Evolutionary conservation across 2,113 vertebrate species (phyloP), one percentile per base, ranked within the genome.

Genomic region (Zosterops borbonicus): DNA sequence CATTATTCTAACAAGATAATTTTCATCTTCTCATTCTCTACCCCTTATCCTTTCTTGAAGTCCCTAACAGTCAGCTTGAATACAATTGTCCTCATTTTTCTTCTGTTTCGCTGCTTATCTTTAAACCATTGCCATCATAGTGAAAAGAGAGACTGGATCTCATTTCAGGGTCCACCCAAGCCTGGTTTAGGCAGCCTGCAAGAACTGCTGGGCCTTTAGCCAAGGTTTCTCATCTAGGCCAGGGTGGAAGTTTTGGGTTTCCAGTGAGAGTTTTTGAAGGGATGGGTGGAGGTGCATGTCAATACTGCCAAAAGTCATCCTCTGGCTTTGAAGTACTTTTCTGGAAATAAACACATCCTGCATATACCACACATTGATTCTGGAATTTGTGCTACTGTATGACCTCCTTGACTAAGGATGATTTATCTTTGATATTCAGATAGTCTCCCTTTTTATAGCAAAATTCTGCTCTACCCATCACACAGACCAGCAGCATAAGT

Each of bases 91-190:
- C 47, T 31, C 0, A 23, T 78, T 87, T 84, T 35, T 31, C 27
- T 82, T 69, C 31, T 77, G 15, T 82, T 92, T 62, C 3, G 3
- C 46, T 69, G 53, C 58, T 82, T 87, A 68, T 93, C 75, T 87
- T 95, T 85, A 92, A 95, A 70, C 24, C 13, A 28, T 47, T 91
- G 62, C 62, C 62, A 85, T 55, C 60, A 65, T 33, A 83, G 82
- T 20, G 31, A 91, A 68, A 71, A 89, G 37, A 90, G 53, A 84
- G 29, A n/a, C 11, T 15, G 28, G 79, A 87, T 93, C 87, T 79
- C 67, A 83, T 96, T 96, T 92, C 90, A 94, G 84, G 79, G 82
- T 92, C 87, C 85, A 94, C 82, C 78, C 94, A 92, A 90, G 58
- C 59, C 79, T 65, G n/a, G 31, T 83, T 93, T 80, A 88, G n/a